A percentile compares a stretch with the other conserved stretches of the same genome.
Evolutionary conservation across 2,888 invertebrate species (phyloP).

Genomic region (Eumerus sabulonum): DNA sequence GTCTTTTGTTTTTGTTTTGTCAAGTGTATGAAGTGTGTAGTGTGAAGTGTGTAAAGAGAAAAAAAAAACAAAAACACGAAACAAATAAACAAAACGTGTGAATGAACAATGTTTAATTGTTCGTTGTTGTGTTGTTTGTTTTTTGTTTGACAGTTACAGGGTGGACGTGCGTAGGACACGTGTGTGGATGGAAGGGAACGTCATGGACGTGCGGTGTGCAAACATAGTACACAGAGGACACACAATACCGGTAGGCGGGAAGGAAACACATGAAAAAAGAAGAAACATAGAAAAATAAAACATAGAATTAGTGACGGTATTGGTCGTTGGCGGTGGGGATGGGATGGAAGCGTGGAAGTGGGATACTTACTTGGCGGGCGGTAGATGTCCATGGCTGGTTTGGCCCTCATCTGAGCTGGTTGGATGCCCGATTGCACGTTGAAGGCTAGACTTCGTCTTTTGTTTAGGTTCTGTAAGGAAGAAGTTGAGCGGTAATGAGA

Average conservation of each 20-base stretch:
- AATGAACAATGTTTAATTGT: slow-evolving; percentile 30
- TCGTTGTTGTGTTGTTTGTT: slow-evolving; percentile 22
- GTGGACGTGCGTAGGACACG: slow-evolving; percentile 25
- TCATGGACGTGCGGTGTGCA: slow-evolving; percentile 3
- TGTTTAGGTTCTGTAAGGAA: slow-evolving; percentile 81
- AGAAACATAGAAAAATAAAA: slow-evolving; percentile 5
- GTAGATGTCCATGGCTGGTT: slow-evolving; percentile 93
- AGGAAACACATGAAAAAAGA: slow-evolving; percentile 62
- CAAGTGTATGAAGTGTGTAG: background rate
- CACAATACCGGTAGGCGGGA: slow-evolving; percentile 41
- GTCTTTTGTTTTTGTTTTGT: slow-evolving; percentile 76
- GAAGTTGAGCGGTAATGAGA: background rate
- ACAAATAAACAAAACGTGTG: slow-evolving; percentile 38
- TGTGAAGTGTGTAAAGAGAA: slow-evolving; percentile 36
- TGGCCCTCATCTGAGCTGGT: slow-evolving; percentile 80
- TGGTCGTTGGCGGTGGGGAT: slow-evolving; percentile 57
- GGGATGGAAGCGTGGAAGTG: slow-evolving; percentile 69
- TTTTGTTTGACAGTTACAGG: background rate
- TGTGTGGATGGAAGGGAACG: slow-evolving; percentile 21
- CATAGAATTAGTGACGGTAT: slow-evolving; percentile 13
- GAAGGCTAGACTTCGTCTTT: slow-evolving; percentile 87
- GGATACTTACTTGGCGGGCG: slow-evolving; percentile 88
- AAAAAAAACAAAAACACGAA: slow-evolving; percentile 26
- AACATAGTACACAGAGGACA: slow-evolving; percentile 49
- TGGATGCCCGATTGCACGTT: slow-evolving; percentile 79